Evolutionary conservation across 2,113 vertebrate genomes (phyloP), one percentile per base, ranked within the genome.

Genomic region (Genyomyrus donnyi): DNA sequence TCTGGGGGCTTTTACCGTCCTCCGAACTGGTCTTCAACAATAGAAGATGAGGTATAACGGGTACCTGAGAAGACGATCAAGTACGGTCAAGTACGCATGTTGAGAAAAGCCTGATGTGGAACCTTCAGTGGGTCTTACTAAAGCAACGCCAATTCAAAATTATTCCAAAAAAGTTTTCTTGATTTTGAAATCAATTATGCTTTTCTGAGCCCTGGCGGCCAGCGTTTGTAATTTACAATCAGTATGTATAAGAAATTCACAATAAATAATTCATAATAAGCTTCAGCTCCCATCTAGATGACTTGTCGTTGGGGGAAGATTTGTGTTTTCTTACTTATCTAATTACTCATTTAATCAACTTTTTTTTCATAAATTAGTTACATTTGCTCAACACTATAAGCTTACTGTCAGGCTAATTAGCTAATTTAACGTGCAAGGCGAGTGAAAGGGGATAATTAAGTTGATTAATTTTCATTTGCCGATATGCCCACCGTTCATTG

Each of bases 371-470:
- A 87, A 48, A 87, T 87, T 27, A 53, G 85, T 53, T 56, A 21
- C 24, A 56, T 87, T 35, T 87, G 85, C 85, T 87, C 50, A 39
- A 10, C 49, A 53, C 13, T 53, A 39, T 39, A 85, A 85, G 17
- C 83, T 85, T 85, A 87, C 50, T 87, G 49, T 87, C 49, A 87
- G 85, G 17, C 85, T 87, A 87, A 87, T 53, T 49, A 53, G 31
- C 50, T 53, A 48, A 87, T 56, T 87, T 87, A 87, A 17, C n/a
- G 17, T 35, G 24, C 48, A 56, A 49, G 49, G 39, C 39, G 15
- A 87, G 13, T 35, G 50, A 53, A 35, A 53, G 48, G 27, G 85
- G 85, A 56, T 56, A 87, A 53, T 87, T 27, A 87, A 27, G 50
- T 35, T 52, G 45, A 86, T 86, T 50, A 31, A 56, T 87, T 87